Conservation (phyloP, 2,888 invertebrate genomes). For the Rotaria socialis region DNA sequence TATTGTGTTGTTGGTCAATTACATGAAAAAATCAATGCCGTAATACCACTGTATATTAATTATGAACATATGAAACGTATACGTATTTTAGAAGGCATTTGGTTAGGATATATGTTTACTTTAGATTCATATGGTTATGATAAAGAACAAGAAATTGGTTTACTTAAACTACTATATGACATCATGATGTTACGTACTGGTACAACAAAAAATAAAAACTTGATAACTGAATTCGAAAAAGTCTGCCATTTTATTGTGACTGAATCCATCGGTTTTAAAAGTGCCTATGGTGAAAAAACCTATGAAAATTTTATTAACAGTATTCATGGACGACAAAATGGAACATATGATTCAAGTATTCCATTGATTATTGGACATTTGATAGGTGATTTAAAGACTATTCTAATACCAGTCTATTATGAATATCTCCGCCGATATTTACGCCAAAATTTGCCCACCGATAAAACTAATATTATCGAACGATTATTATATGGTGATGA, state of each 20-base stretch:
- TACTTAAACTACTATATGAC: constrained; percentile 36
- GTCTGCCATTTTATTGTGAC: constrained; percentile 38
- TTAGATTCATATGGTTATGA: constrained; percentile 42
- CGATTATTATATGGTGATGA: constrained; percentile 40
- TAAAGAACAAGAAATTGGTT: constrained; percentile 41
- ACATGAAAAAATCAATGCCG: constrained; percentile 42
- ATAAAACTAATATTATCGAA: constrained; percentile 37
- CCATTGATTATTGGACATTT: constrained; percentile 41
- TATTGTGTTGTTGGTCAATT: constrained; percentile 36
- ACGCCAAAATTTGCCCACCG: background rate
- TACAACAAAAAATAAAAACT: constrained; percentile 20
- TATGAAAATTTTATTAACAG: constrained; percentile 31
- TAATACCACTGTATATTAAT: constrained; percentile 39
- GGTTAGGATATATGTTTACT: constrained; percentile 38
- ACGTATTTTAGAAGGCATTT: constrained; percentile 40
- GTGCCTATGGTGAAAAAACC: constrained; percentile 39
- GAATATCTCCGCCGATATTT: constrained; percentile 38
- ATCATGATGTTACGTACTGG: constrained; percentile 34
- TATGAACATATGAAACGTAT: constrained; percentile 44
- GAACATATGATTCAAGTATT: constrained; percentile 39
- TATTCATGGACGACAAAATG: constrained; percentile 39
- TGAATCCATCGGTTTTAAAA: constrained; percentile 37
- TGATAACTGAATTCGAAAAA: constrained; percentile 38
- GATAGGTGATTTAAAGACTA: constrained; percentile 37
- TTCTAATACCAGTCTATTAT: constrained; percentile 40